phyloP scores from a whole-genome alignment of 2,797 vertebrate species.

The Dicrostonyx torquatus region DNA sequence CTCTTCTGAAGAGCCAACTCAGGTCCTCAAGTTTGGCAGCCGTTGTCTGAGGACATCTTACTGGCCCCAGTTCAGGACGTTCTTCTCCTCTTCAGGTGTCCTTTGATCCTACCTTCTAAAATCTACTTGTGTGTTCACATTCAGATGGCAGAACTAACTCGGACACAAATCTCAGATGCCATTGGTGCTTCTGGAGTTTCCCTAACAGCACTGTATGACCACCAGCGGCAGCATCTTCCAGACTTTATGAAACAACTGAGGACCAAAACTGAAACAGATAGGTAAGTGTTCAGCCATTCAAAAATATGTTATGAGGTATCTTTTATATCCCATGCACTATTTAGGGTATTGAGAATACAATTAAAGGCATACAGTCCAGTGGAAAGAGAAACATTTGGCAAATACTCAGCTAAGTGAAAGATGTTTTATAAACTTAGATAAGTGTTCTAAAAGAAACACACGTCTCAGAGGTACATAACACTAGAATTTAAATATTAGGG shows the following conservation, averaged over 20 bases:
- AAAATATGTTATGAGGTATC: not conserved
- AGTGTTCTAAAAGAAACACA: slow-evolving; percentile 16
- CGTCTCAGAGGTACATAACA: not conserved
- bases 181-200: slow-evolving; percentile 83
- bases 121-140: slow-evolving; percentile 55
- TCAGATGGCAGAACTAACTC: slow-evolving; percentile 93
- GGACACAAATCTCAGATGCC: slow-evolving; percentile 87
- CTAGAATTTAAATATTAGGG: slow-evolving; percentile 24
- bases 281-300: slow-evolving; percentile 84
- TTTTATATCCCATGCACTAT: not conserved
- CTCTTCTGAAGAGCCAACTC: not conserved
- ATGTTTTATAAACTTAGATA: not conserved
- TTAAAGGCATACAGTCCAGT: not conserved
- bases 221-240: slow-evolving; percentile 84
- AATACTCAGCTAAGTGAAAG: slow-evolving; percentile 21
- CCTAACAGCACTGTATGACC: slow-evolving; percentile 82
- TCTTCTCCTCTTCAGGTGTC: not conserved
- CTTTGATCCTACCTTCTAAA: not conserved
- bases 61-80: not conserved
- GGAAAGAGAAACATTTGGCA: not conserved
- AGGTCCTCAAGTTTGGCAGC: not conserved
- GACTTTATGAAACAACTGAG: slow-evolving; percentile 84
- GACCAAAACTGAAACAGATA: slow-evolving; percentile 86
- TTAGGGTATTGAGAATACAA: not conserved
- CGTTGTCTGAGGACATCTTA: not conserved